Evolutionary conservation across 2,888 invertebrate genomes (phyloP).

Genomic region (Diabrotica balteata): DNA sequence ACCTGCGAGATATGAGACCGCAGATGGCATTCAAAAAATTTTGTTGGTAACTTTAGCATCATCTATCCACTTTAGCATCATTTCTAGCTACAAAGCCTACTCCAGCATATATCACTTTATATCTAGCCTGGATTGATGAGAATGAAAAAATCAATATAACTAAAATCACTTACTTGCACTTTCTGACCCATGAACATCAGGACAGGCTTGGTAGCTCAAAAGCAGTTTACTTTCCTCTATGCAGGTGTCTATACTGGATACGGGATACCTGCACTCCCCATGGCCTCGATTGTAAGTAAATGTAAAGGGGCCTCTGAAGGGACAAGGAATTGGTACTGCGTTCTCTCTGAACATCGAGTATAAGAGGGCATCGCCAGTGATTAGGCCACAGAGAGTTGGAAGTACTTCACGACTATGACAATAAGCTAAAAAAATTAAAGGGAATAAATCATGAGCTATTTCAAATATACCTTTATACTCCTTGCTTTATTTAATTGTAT

Average conservation of each 20-base stretch:
- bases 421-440: constrained; percentile 68
- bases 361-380: constrained; percentile 87
- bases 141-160: too few relatives aligned
- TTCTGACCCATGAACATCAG: constrained; percentile 88
- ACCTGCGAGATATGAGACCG: too few relatives aligned
- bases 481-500: too few relatives aligned
- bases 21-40: too few relatives aligned
- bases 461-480: too few relatives aligned
- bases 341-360: constrained; percentile 91
- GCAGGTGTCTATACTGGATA: constrained; percentile 92
- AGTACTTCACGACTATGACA: constrained; percentile 78
- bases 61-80: too few relatives aligned
- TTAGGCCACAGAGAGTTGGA: constrained; percentile 82
- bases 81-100: too few relatives aligned
- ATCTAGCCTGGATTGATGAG: too few relatives aligned
- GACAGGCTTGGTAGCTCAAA: constrained; percentile 92
- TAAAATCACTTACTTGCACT: constrained; percentile 75
- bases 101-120: too few relatives aligned
- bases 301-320: constrained; percentile 86
- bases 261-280: constrained; percentile 87
- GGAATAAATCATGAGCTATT: too few relatives aligned
- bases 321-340: constrained; percentile 88
- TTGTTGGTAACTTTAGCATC: too few relatives aligned
- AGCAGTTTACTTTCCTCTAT: constrained; percentile 90
- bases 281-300: constrained; percentile 93